These are phyloP conservation scores for Alauda arvensis DNA, from an alignment of 2,797 vertebrate species.

Conservation along the genomic window DNA sequence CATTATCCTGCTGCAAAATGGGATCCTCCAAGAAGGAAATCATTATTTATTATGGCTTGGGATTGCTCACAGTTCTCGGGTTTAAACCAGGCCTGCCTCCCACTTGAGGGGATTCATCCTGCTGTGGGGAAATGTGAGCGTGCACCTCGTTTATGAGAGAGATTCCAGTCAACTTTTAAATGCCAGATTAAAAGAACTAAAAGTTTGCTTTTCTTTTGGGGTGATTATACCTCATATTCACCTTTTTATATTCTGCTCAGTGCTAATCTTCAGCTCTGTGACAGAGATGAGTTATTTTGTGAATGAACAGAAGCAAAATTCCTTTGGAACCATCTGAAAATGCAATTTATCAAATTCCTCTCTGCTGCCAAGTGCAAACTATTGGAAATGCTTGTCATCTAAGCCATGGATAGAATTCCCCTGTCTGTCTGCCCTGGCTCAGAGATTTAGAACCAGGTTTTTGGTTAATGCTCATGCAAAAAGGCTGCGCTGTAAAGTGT, in stretches of 20 bases:
- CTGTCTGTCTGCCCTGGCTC: background rate
- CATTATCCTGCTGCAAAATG: conserved; percentile 39
- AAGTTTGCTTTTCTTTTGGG: background rate
- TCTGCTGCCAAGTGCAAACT: background rate
- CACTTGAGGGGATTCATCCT: background rate
- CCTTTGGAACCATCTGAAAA: background rate
- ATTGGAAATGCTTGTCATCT: background rate
- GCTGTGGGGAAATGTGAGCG: background rate
- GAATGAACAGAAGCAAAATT: background rate
- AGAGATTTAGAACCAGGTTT: background rate
- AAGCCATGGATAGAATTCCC: background rate
- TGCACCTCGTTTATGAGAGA: background rate
- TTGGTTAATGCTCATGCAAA: background rate
- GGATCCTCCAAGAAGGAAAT: conserved; percentile 34
- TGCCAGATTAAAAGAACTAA: background rate
- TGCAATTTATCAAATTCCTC: background rate
- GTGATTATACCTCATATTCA: background rate
- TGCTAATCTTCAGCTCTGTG: background rate
- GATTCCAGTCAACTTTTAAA: background rate
- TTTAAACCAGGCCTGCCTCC: background rate
- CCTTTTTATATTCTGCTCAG: background rate
- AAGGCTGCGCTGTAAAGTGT: background rate
- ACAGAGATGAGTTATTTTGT: background rate
- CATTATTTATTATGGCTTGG: conserved; percentile 13
- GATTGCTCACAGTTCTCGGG: background rate